A percentile compares a stretch with the other conserved stretches of the same genome.
These are phyloP conservation scores for Apamea crenata DNA, from an alignment of 2,888 invertebrate genomes.

Conservation along the genomic window DNA sequence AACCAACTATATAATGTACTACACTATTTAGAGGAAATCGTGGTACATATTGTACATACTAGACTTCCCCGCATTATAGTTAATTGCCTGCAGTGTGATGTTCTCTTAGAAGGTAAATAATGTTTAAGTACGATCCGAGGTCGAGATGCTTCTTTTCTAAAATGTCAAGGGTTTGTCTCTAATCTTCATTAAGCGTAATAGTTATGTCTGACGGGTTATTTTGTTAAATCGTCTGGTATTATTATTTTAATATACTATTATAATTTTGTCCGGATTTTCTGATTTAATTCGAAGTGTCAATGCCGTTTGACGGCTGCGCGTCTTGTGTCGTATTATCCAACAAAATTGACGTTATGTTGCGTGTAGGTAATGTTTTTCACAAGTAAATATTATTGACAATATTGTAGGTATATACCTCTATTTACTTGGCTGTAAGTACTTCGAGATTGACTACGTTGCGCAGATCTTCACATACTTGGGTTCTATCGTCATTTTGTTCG, in stretches of 20 bases:
- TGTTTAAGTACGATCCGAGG: constrained; percentile 80
- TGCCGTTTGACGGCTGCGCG: constrained; percentile 40
- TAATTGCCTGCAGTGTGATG: constrained; percentile 79
- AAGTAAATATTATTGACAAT: constrained; percentile 51
- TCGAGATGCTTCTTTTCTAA: constrained; percentile 78
- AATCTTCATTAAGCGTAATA: constrained; percentile 73
- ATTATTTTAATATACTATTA: constrained; percentile 32
- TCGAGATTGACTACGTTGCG: constrained; percentile 1
- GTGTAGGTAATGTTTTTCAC: constrained; percentile 54
- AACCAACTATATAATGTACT: constrained; percentile 72
- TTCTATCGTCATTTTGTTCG: background rate
- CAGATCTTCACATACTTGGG: constrained; percentile 1
- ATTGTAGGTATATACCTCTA: constrained; percentile 16
- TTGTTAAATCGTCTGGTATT: constrained; percentile 59
- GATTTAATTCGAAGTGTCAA: constrained; percentile 53
- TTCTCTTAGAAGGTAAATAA: constrained; percentile 81
- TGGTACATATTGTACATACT: constrained; percentile 63
- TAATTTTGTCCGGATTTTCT: constrained; percentile 40
- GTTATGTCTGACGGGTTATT: constrained; percentile 57
- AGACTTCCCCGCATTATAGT: constrained; percentile 70
- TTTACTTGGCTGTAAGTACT: constrained; percentile 19
- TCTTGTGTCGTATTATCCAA: constrained; percentile 20
- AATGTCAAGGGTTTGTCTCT: constrained; percentile 86
- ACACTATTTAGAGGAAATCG: constrained; percentile 66
- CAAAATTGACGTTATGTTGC: constrained; percentile 41